phyloP scores from a whole-genome alignment of 2,888 invertebrate genomes.

The Leptogaster cylindrica region DNA sequence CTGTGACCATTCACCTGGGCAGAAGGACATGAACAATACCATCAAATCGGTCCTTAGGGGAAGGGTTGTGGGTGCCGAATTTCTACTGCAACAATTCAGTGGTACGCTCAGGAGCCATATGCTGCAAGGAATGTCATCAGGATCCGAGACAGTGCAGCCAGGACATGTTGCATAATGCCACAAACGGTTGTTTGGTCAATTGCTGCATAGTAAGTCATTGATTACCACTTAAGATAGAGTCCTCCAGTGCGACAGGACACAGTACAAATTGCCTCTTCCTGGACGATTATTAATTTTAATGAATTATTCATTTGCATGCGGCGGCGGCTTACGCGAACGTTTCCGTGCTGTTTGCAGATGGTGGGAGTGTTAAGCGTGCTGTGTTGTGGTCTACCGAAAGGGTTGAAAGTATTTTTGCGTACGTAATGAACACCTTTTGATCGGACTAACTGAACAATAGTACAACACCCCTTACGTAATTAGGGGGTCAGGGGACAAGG shows the following conservation, averaged over 20 bases:
- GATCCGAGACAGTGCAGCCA: no score
- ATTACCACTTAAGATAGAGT: slow-evolving; percentile 22
- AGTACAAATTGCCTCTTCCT: slow-evolving; percentile 22
- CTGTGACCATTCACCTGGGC: slow-evolving; percentile 27
- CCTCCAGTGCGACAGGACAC: background rate
- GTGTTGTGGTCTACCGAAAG: background rate
- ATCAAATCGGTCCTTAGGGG: slow-evolving; percentile 4
- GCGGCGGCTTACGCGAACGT: background rate
- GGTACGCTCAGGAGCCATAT: background rate
- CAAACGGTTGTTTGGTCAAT: slow-evolving; percentile 1
- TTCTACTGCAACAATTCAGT: background rate
- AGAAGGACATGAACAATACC: slow-evolving; percentile 7
- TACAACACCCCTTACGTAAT: no score
- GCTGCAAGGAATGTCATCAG: slow-evolving; percentile 1
- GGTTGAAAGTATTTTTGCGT: slow-evolving; percentile 12
- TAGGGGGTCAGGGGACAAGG: no score
- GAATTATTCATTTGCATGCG: slow-evolving; percentile 27
- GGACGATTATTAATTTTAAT: slow-evolving; percentile 30
- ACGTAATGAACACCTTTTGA: no score
- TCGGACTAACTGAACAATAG: no score
- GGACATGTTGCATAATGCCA: background rate
- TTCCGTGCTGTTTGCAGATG: background rate
- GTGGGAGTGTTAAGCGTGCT: background rate
- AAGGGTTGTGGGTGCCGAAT: slow-evolving; percentile 36
- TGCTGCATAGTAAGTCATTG: slow-evolving; percentile 2